Evolutionary conservation across 2,113 vertebrate genomes (phyloP), one percentile per base, ranked within the genome.

Genomic region (Colistium nudipinnis): DNA sequence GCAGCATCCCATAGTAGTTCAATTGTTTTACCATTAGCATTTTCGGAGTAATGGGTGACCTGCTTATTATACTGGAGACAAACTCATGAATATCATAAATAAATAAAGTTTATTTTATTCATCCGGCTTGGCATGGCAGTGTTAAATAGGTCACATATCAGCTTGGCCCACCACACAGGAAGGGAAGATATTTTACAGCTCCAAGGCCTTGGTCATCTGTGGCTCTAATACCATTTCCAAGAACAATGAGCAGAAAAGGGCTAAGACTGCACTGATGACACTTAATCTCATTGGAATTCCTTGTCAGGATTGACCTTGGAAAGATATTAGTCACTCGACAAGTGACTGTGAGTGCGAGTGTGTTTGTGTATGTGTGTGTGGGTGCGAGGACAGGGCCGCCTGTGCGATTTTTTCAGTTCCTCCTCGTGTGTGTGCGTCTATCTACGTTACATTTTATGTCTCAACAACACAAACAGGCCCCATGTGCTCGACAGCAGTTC

Each of bases 201-300:
- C 49, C 19, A 2, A 74, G 63, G 68, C 67, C 68, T 55, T 20
- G 85, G 84, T 85, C 84, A 78, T 83, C 69, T 75, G 70, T 69
- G 72, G 25, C 73, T 85, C 38, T 81, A 87, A 88, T 84, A 80
- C 63, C 81, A 62, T 84, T 91, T 77, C 85, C 88, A 90, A 84
- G 89, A 92, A 92, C 83, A 88, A 90, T 83, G 85, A 88, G 93
- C 86, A 88, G 87, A 92, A 92, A 82, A 68, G 80, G 88, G 78
- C 85, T 90, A 87, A 92, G 91, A 80, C 89, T 76, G 33, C 31
- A 62, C 78, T 82, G 87, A 90, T 84, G 87, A 91, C 82, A 89
- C 90, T 90, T 94, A 91, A 94, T 93, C 92, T 93, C 86, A 88
- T 93, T 93, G 92, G 88, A 93, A 90, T 91, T 88, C 87, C 86